phyloP scores from a whole-genome alignment of 2,797 vertebrate species.

The Rhadinocentrus ornatus region DNA sequence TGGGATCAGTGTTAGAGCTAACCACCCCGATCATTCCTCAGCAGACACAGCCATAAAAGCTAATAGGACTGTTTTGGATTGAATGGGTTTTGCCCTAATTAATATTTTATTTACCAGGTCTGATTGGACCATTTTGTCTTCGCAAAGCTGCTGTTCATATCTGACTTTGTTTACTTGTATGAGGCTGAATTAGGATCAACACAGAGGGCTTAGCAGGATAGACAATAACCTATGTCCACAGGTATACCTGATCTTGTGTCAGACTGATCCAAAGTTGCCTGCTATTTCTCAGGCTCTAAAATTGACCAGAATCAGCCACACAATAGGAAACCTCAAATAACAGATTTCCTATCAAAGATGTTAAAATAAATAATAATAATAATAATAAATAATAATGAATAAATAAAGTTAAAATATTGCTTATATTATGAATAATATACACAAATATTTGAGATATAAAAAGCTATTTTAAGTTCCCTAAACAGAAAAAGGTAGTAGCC shows the following conservation, averaged over 20 bases:
- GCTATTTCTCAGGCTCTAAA: constrained; percentile 26
- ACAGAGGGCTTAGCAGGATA: constrained; percentile 53
- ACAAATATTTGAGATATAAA: not conserved
- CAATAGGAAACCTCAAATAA: constrained; percentile 1
- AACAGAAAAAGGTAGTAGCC: constrained; percentile 22
- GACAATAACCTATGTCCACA: constrained; percentile 46
- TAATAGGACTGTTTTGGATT: constrained; percentile 66
- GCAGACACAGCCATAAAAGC: constrained; percentile 67
- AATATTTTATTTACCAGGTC: constrained; percentile 12
- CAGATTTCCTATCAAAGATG: constrained; percentile 1
- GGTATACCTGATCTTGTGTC: constrained; percentile 67
- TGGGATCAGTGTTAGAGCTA: constrained; percentile 71
- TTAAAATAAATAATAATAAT: too few species aligned
- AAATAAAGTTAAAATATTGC: constrained; percentile 16
- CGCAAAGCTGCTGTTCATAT: constrained; percentile 14
- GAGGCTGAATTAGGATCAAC: constrained; percentile 54
- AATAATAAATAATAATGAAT: too few species aligned
- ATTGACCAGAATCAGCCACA: constrained; percentile 5
- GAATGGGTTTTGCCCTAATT: constrained; percentile 23
- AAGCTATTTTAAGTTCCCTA: constrained; percentile 5
- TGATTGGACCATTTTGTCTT: constrained; percentile 34
- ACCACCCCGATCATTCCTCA: constrained; percentile 62
- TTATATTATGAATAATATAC: constrained; percentile 1
- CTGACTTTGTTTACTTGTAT: constrained; percentile 23
- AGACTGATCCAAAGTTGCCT: constrained; percentile 29